Percentiles rank a stretch among this genome's conserved stretches.
Evolutionary conservation across 2,113 vertebrate species (phyloP).

Genomic region (Desmodus rotundus): DNA sequence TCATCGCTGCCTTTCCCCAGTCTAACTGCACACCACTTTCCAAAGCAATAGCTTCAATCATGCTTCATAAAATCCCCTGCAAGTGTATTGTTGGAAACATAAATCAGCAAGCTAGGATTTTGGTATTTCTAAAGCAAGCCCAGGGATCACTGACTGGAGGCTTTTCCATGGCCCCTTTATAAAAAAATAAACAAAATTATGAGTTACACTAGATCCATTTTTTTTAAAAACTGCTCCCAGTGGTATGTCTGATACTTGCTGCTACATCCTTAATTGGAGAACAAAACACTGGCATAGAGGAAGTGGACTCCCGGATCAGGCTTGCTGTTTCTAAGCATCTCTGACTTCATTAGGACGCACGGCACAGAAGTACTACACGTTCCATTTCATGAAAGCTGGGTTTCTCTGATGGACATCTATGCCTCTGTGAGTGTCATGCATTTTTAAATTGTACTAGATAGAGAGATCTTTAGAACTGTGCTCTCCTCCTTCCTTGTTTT

Average conservation of each 20-base stretch:
- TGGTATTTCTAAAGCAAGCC: constrained; percentile 57
- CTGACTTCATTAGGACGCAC: constrained; percentile 22
- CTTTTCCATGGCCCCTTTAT: constrained; percentile 38
- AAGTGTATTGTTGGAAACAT: constrained; percentile 65
- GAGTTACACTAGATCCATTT: constrained; percentile 26
- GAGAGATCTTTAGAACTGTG: neutral
- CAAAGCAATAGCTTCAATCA: constrained; percentile 73
- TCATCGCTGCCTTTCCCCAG: constrained; percentile 56
- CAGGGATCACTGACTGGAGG: constrained; percentile 35
- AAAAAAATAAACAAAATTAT: constrained; percentile 48
- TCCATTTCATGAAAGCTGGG: constrained; percentile 41
- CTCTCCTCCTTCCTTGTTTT: constrained; percentile 5
- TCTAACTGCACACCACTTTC: constrained; percentile 65
- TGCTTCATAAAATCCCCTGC: constrained; percentile 71
- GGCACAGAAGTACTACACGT: neutral
- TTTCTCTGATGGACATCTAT: neutral
- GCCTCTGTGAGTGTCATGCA: neutral
- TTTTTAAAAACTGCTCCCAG: constrained; percentile 38
- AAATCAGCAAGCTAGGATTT: constrained; percentile 54
- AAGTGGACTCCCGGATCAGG: neutral
- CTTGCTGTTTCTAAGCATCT: constrained; percentile 1
- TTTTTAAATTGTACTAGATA: constrained; percentile 17
- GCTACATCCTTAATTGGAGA: constrained; percentile 49
- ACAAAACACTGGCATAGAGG: neutral
- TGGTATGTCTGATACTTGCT: neutral